Evolutionary conservation across 2,888 invertebrate species (phyloP).

Genomic region (Anthophora plumipes): DNA sequence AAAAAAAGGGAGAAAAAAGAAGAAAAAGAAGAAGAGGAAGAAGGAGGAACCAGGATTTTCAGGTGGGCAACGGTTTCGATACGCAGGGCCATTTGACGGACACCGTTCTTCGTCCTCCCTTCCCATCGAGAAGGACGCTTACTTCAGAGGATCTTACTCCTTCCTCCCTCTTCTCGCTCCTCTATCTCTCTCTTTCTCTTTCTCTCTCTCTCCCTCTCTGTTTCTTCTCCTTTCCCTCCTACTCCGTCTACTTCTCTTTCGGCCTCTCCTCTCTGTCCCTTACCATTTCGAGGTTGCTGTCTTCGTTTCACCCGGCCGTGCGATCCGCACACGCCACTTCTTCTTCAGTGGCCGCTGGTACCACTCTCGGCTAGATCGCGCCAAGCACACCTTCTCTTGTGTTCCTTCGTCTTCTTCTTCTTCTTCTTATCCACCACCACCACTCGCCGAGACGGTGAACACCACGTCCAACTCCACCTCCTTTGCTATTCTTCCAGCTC

Average conservation of each 20-base stretch:
- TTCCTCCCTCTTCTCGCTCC: constrained; percentile 45
- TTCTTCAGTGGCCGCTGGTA: constrained; percentile 75
- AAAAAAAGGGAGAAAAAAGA: constrained; percentile 13
- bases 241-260: constrained; percentile 67
- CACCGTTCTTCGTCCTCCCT: constrained; percentile 61
- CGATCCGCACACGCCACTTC: constrained; percentile 76
- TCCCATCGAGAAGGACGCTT: constrained; percentile 63
- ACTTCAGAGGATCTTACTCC: constrained; percentile 57
- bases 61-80: constrained; percentile 52
- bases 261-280: constrained; percentile 65
- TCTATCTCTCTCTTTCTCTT: constrained; percentile 25
- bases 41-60: constrained; percentile 42
- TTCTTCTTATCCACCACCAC: constrained; percentile 25
- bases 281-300: constrained; percentile 69
- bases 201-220: constrained; percentile 27
- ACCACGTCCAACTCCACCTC: constrained; percentile 41
- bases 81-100: constrained; percentile 65
- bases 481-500: constrained; percentile 57
- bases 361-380: constrained; percentile 75
- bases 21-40: constrained; percentile 18
- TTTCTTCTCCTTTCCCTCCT: constrained; percentile 50
- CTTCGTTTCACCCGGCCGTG: constrained; percentile 73
- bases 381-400: constrained; percentile 69
- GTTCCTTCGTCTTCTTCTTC: constrained; percentile 49
- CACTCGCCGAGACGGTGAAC: constrained; percentile 22